Percentiles rank a stretch among this genome's conserved stretches.
phyloP scores from a whole-genome alignment of 2,797 vertebrate species.

The Pyrocephalus nanus region DNA sequence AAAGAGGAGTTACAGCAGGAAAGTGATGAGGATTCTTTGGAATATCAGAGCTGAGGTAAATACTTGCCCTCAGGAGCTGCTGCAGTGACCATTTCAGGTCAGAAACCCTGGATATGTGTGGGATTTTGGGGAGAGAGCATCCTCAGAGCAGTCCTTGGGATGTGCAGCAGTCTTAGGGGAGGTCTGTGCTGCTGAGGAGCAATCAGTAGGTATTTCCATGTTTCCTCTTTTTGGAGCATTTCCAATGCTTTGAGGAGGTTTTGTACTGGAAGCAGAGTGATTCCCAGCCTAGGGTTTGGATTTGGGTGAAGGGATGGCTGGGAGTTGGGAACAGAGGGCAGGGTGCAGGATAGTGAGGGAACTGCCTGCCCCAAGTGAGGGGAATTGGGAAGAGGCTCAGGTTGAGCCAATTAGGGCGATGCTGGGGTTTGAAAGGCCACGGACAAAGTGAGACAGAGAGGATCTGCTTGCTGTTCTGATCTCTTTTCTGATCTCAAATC shows the following conservation, averaged over 20 bases:
- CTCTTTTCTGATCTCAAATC: neutral
- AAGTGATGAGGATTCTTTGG: neutral
- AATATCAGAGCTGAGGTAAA: neutral
- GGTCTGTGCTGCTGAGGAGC: neutral
- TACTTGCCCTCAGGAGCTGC: fast-evolving
- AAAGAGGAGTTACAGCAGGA: neutral
- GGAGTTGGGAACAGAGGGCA: neutral
- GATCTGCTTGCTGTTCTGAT: neutral
- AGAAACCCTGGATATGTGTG: neutral
- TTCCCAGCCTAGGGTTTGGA: neutral
- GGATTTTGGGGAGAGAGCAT: neutral
- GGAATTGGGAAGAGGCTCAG: neutral
- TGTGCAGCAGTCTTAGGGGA: neutral
- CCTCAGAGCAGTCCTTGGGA: neutral
- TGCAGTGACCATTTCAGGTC: fast-evolving
- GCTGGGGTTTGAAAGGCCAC: neutral
- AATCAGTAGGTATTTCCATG: neutral
- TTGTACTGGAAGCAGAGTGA: fast-evolving
- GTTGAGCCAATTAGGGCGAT: fast-evolving
- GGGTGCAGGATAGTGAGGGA: neutral
- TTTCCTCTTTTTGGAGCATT: neutral
- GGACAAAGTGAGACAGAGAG: neutral
- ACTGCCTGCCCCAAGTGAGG: neutral
- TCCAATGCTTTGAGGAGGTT: neutral
- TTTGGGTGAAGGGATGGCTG: neutral